These are phyloP conservation scores for Microtus richardsoni DNA, from an alignment of 2,113 vertebrate species.

Conservation along the genomic window DNA sequence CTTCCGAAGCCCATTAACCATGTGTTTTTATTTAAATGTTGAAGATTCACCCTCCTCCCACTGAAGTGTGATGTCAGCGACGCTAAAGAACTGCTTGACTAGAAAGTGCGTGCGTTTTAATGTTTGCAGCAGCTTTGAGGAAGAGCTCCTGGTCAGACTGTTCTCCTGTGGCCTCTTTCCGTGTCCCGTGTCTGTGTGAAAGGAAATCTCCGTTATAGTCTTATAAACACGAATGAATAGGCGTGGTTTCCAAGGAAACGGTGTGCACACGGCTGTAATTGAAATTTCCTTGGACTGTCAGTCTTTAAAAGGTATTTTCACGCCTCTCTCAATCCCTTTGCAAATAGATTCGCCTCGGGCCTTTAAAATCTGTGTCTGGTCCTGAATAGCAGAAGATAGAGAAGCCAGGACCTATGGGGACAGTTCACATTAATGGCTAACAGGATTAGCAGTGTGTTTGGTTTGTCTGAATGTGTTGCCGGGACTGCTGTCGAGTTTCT, in stretches of 20 bases:
- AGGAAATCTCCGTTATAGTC: conserved; percentile 25
- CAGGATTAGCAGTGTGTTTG: not conserved
- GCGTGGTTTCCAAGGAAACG: conserved; percentile 58
- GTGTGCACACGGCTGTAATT: not conserved
- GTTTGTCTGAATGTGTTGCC: not conserved
- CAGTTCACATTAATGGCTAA: not conserved
- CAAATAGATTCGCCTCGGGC: conserved; percentile 37
- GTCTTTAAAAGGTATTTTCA: conserved; percentile 45
- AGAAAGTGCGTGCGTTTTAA: conserved; percentile 1
- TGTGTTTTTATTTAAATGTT: not conserved
- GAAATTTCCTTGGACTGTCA: conserved; percentile 54
- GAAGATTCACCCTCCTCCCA: not conserved
- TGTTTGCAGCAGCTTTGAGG: not conserved
- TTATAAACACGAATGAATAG: conserved; percentile 12
- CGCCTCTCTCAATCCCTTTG: conserved; percentile 57
- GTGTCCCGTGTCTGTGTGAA: not conserved
- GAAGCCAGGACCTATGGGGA: not conserved
- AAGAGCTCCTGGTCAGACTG: not conserved
- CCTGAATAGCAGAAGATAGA: not conserved
- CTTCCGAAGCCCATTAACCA: not conserved
- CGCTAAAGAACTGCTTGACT: not conserved
- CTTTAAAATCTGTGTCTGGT: conserved; percentile 12
- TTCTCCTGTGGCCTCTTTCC: not conserved
- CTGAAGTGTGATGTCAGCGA: not conserved
- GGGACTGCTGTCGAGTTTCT: not conserved